Percentiles rank a stretch among this genome's conserved stretches.
phyloP scores from a whole-genome alignment of 2,797 vertebrate species.

The Acrocephalus scirpaceus region DNA sequence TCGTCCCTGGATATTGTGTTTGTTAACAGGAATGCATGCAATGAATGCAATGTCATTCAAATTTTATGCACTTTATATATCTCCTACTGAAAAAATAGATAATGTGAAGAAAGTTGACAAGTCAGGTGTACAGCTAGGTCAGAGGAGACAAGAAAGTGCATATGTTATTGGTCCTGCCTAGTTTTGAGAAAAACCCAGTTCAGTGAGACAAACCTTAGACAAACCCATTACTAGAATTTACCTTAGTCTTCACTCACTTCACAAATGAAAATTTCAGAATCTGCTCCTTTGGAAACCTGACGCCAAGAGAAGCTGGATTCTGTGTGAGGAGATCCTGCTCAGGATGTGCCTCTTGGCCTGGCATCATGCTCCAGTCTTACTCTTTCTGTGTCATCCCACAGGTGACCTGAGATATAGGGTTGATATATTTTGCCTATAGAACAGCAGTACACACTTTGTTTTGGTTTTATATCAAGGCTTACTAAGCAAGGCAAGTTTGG shows the following conservation, averaged over 20 bases:
- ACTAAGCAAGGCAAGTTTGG: not conserved
- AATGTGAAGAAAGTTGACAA: not conserved
- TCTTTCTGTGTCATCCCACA: not conserved
- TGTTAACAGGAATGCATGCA: not conserved
- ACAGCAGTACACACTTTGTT: not conserved
- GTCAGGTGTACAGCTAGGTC: not conserved
- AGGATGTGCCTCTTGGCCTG: not conserved
- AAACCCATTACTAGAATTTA: not conserved
- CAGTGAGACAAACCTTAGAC: not conserved
- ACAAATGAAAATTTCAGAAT: not conserved
- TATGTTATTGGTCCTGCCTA: not conserved
- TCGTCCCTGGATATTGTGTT: not conserved
- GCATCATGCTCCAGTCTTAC: not conserved
- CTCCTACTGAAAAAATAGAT: not conserved
- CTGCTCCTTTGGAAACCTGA: not conserved
- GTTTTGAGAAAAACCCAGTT: not conserved
- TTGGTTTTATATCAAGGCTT: not conserved
- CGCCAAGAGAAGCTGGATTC: not conserved
- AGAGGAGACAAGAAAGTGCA: not conserved
- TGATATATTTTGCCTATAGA: not conserved
- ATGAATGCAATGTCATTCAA: not conserved
- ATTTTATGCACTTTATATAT: not conserved
- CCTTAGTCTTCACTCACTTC: not conserved
- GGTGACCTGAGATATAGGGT: not conserved
- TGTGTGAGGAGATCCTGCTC: not conserved